Conservation (phyloP, 1,140 invertebrate species). For the Drosophila miranda region DNA sequence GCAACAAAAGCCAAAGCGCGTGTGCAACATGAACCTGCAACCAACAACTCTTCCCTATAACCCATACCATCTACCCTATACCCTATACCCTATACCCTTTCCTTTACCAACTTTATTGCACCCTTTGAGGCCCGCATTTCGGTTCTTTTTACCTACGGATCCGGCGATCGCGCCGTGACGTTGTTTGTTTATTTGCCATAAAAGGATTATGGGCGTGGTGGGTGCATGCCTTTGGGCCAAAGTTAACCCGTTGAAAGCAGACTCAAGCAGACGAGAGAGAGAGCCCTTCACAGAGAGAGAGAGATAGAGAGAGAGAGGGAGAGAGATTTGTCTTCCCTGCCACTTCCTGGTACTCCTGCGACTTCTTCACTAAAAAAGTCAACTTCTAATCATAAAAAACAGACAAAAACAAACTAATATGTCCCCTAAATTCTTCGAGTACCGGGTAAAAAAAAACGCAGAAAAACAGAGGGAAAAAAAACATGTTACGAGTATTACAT, state of each 20-base stretch:
- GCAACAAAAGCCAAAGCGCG: constrained; percentile 69
- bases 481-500: constrained; percentile 33
- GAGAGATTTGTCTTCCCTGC: too few relatives aligned
- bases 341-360: constrained; percentile 44
- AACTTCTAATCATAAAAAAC: constrained; percentile 63
- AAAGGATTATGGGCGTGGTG: constrained; percentile 77
- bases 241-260: constrained; percentile 60
- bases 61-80: background rate
- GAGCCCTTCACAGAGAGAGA: too few relatives aligned
- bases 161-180: constrained; percentile 43
- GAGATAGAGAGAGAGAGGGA: too few relatives aligned
- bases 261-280: constrained; percentile 3
- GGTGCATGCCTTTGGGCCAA: constrained; percentile 45
- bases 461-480: too few relatives aligned
- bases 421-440: too few relatives aligned
- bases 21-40: constrained; percentile 37
- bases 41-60: constrained; percentile 8
- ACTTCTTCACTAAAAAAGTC: constrained; percentile 66
- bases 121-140: constrained; percentile 45
- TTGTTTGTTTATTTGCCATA: constrained; percentile 80
- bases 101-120: constrained; percentile 70
- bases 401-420: constrained; percentile 14
- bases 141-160: constrained; percentile 61
- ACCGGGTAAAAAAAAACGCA: too few relatives aligned
- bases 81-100: constrained; percentile 6